phyloP scores from a whole-genome alignment of 2,888 invertebrate genomes.

The Ichneumoninae sp. region DNA sequence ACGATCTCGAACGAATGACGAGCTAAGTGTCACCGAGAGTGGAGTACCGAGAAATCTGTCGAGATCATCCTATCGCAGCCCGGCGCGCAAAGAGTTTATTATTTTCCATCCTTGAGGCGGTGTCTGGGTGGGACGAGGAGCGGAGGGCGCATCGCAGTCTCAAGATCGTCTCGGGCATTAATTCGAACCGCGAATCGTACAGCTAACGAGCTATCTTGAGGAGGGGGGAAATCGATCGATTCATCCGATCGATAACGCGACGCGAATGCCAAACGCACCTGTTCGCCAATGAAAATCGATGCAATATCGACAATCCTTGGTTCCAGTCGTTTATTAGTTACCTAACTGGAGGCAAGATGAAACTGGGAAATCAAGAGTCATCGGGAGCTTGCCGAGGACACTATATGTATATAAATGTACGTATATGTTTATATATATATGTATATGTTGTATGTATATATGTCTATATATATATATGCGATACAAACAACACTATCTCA shows the following conservation, averaged over 20 bases:
- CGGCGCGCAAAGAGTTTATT: not conserved
- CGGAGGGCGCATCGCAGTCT: not conserved
- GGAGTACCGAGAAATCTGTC: not conserved
- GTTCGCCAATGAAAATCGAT: not conserved
- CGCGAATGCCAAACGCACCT: not conserved
- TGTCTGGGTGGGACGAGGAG: not conserved
- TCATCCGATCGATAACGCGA: not conserved
- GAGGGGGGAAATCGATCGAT: not conserved
- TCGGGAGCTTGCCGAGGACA: conserved; percentile 69
- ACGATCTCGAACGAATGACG: conserved; percentile 27
- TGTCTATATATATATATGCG: not conserved
- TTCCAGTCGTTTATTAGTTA: conserved; percentile 15
- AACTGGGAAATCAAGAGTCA: conserved; percentile 76
- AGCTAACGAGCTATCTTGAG: not conserved
- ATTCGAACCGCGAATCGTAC: not conserved
- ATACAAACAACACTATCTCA: conserved; percentile 45
- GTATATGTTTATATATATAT: conserved; percentile 1
- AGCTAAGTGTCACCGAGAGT: conserved; percentile 16
- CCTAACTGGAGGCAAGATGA: conserved; percentile 68
- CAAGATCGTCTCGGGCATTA: not conserved
- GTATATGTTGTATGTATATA: not conserved
- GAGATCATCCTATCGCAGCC: not conserved
- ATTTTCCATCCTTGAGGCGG: not conserved
- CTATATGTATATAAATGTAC: not conserved
- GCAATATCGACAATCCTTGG: conserved; percentile 1